A percentile compares a stretch with the other conserved stretches of the same genome.
phyloP scores from a whole-genome alignment of 2,113 vertebrate species.

The Poeciliopsis occidentalis region DNA sequence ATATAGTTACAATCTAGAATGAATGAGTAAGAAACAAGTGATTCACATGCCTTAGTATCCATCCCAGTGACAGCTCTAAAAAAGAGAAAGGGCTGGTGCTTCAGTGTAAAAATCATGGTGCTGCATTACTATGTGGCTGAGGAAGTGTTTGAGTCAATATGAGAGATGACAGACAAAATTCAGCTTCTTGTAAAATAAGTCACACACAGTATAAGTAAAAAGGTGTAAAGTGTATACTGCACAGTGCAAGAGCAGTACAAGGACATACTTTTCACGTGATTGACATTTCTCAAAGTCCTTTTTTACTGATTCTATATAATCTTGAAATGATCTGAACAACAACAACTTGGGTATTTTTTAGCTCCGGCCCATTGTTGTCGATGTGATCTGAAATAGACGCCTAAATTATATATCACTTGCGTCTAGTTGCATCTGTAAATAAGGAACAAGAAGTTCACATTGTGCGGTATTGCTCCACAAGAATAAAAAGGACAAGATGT shows the following conservation, averaged over 20 bases:
- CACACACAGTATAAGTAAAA: too few relatives aligned
- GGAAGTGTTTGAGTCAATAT: conserved; percentile 17
- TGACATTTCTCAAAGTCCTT: not conserved
- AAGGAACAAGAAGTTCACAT: not conserved
- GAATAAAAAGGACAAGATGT: not conserved
- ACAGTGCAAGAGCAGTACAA: too few relatives aligned
- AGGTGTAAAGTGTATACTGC: too few relatives aligned
- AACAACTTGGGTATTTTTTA: not conserved
- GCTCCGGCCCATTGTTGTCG: not conserved
- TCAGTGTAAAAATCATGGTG: conserved; percentile 16
- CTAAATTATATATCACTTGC: not conserved
- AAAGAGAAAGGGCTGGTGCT: conserved; percentile 2
- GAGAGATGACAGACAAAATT: conserved; percentile 10
- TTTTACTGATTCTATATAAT: not conserved
- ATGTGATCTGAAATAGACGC: not conserved
- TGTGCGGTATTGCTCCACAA: not conserved
- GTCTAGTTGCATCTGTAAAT: not conserved
- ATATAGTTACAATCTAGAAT: conserved; percentile 2
- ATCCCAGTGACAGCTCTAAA: conserved; percentile 13
- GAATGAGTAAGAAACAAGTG: conserved; percentile 24
- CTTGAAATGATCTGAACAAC: not conserved
- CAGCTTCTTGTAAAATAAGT: too few relatives aligned
- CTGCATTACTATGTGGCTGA: conserved; percentile 42
- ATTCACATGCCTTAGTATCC: conserved; percentile 10
- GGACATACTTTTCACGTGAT: too few relatives aligned